Evolutionary conservation across 2,797 vertebrate genomes (phyloP).

Genomic region (Botia almorhae): DNA sequence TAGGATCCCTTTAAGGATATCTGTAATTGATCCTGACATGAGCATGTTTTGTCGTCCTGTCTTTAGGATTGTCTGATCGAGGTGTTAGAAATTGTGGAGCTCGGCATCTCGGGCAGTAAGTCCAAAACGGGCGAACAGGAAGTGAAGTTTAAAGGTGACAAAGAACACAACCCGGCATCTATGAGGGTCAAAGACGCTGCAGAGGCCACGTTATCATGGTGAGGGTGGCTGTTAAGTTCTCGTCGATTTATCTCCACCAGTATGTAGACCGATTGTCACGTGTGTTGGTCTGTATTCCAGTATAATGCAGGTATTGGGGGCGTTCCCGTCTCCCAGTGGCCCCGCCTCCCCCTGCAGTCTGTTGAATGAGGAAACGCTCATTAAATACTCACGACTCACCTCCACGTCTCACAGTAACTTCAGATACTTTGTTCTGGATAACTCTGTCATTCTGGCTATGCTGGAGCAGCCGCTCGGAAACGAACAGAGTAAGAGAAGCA

Average conservation of each 20-base stretch:
- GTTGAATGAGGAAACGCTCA: constrained; percentile 86
- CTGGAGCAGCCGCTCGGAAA: constrained; percentile 86
- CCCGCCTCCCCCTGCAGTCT: constrained; percentile 89
- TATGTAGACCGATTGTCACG: not conserved
- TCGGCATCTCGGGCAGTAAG: constrained; percentile 92
- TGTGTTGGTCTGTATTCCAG: constrained; percentile 63
- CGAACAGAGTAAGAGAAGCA: constrained; percentile 84
- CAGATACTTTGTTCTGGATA: constrained; percentile 90
- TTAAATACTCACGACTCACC: constrained; percentile 84
- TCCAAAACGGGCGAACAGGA: constrained; percentile 87
- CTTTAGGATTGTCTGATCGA: constrained; percentile 87
- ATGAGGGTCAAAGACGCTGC: constrained; percentile 95
- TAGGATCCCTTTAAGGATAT: too few species aligned
- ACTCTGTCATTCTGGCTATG: constrained; percentile 89
- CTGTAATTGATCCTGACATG: not conserved
- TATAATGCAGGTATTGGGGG: constrained; percentile 89
- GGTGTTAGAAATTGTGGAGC: constrained; percentile 92
- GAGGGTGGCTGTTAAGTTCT: constrained; percentile 37
- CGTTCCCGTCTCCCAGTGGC: constrained; percentile 89
- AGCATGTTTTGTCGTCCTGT: not conserved
- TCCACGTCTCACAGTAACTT: constrained; percentile 85
- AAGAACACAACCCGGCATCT: constrained; percentile 91
- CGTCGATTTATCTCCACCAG: not conserved
- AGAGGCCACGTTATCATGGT: constrained; percentile 92
- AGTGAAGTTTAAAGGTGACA: constrained; percentile 88